Conservation (phyloP, 2,888 invertebrate genomes). For the Geotrupes spiniger region DNA sequence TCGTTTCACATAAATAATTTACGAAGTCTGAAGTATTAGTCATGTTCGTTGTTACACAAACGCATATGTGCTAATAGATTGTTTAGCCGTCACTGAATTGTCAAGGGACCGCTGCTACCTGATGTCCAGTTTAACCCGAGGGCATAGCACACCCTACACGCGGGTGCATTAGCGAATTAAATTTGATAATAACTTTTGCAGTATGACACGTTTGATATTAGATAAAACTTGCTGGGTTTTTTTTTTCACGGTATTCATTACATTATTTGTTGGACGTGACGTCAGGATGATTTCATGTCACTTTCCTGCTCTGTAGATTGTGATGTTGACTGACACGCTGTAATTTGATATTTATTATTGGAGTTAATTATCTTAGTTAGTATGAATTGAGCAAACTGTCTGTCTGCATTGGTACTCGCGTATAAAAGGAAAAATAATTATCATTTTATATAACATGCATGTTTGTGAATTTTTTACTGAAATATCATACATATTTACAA, state of each 20-base stretch:
- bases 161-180: slow-evolving; percentile 21
- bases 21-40: no score
- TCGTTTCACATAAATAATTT: no score
- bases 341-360: slow-evolving; percentile 7
- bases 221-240: slow-evolving; percentile 11
- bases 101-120: slow-evolving; percentile 2
- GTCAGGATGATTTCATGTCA: slow-evolving; percentile 7
- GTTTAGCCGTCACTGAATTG: background rate
- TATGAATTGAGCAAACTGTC: slow-evolving; percentile 4
- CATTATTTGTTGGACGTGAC: slow-evolving; percentile 5
- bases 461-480: slow-evolving; percentile 16
- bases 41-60: no score
- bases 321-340: slow-evolving; percentile 1
- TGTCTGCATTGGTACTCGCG: background rate
- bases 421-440: slow-evolving; percentile 2
- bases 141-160: slow-evolving; percentile 19
- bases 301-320: background rate
- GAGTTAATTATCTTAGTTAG: slow-evolving; percentile 2
- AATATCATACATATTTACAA: slow-evolving; percentile 20
- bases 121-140: slow-evolving; percentile 15
- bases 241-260: slow-evolving; percentile 4
- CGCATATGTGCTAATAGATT: no score
- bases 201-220: slow-evolving; percentile 20
- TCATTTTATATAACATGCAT: slow-evolving; percentile 13
- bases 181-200: slow-evolving; percentile 20